Percentiles rank a stretch among this genome's conserved stretches.
Conservation (phyloP, 1,140 invertebrate species). For the Trichomalopsis sarcophagae region DNA sequence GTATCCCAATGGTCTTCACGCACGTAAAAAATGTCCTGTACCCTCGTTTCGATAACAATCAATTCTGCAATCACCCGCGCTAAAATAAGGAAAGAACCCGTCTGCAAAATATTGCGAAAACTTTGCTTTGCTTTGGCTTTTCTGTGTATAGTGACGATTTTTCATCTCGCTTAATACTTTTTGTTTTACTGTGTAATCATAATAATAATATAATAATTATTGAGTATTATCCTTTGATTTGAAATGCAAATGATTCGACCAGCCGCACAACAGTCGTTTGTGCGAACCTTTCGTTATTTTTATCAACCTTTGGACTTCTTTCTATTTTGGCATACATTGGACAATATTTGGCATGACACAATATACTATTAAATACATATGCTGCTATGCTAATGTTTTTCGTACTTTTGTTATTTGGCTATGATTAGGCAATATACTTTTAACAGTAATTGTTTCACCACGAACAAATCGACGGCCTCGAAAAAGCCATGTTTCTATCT, state of each 20-base stretch:
- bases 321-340: slow-evolving; percentile 49
- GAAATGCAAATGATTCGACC: slow-evolving; percentile 22
- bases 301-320: slow-evolving; percentile 2
- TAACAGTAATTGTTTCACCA: slow-evolving; percentile 41
- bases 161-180: background rate
- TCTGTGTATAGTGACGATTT: background rate
- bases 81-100: slow-evolving; percentile 18
- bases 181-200: background rate
- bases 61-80: slow-evolving; percentile 30
- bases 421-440: slow-evolving; percentile 38
- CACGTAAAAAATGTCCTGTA: slow-evolving; percentile 40
- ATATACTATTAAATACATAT: slow-evolving; percentile 48
- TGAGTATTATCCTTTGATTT: slow-evolving; percentile 35
- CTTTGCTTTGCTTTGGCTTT: slow-evolving; percentile 14
- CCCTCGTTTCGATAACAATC: slow-evolving; percentile 16
- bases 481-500: slow-evolving; percentile 18
- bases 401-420: slow-evolving; percentile 45
- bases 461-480: slow-evolving; percentile 2
- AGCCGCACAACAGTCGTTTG: background rate
- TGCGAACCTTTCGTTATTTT: background rate
- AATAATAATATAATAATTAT: background rate
- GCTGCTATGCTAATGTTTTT: slow-evolving; percentile 46
- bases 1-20: slow-evolving; percentile 11
- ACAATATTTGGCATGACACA: slow-evolving; percentile 55
- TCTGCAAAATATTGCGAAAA: slow-evolving; percentile 34